Conservation (phyloP, 2,113 vertebrate genomes). For the Centropus bengalensis region DNA sequence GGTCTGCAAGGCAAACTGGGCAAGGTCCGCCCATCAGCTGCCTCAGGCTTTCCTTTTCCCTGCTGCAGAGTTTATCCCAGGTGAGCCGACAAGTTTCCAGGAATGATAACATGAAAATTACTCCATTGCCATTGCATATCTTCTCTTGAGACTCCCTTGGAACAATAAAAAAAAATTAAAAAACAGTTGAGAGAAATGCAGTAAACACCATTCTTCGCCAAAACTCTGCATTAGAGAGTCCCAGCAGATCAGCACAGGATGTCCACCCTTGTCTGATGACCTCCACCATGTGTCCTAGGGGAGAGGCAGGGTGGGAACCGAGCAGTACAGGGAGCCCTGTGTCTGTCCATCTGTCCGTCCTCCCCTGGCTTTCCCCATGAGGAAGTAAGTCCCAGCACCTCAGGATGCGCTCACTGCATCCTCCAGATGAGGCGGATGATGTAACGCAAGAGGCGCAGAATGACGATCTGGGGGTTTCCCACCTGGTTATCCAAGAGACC, state of each 20-base stretch:
- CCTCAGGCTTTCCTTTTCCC: slow-evolving; percentile 62
- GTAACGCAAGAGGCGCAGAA: slow-evolving; percentile 76
- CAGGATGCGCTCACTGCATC: slow-evolving; percentile 59
- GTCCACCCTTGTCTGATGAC: neutral
- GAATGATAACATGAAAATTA: slow-evolving; percentile 12
- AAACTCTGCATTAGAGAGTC: slow-evolving; percentile 4
- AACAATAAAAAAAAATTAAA: neutral
- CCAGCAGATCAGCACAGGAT: neutral
- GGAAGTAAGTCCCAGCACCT: neutral
- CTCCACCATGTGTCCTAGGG: neutral
- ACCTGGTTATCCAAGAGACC: slow-evolving; percentile 59
- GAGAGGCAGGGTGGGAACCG: neutral
- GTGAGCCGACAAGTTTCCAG: slow-evolving; percentile 28
- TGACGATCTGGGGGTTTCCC: slow-evolving; percentile 65
- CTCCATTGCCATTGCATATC: neutral
- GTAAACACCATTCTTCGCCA: slow-evolving; percentile 57
- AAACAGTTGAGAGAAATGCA: neutral
- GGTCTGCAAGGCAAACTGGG: slow-evolving; percentile 56
- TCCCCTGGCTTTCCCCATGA: neutral
- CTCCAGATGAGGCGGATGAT: slow-evolving; percentile 79
- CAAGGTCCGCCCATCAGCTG: slow-evolving; percentile 66
- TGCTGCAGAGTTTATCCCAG: slow-evolving; percentile 26
- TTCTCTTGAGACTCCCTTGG: slow-evolving; percentile 11
- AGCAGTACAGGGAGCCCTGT: neutral
- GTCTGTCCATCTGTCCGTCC: neutral